Base-by-base conservation (phyloP, 2,888 invertebrate genomes). In the Hemicrepidius hirtus region DNA sequence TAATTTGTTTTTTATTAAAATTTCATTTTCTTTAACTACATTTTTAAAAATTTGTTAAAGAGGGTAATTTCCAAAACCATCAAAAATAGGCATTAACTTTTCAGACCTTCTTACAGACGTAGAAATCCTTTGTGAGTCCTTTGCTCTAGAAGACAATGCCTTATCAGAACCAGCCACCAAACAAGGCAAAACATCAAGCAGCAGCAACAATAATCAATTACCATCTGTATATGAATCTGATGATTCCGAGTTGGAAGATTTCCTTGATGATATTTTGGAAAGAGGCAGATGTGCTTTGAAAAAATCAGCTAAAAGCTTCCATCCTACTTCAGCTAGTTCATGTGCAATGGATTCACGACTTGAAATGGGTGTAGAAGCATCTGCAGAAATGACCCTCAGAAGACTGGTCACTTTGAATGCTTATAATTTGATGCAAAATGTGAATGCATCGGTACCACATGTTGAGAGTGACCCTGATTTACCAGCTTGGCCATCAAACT, bases 191-290 rank as follows among this genome's bases (percentile, higher is more conserved):
- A 81, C 76, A 9, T 69, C 78, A 18, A 73, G 60, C 41, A 75
- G 57, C 67, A 68, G 50, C 1, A 87, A 86, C 4, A 87, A 87
- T 68, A 87, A 87, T 44, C 87, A 86, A 75, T 83, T 94, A 53
- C 92, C 93, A 0, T 93, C 93, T 16, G 89, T 94, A 12, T 91
- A 92, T 37, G 95, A 95, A 82, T 94, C 94, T 0, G 95, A 95
- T 75, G 95, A 95, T 81, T 94, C 94, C 0, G 95, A 95, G 79
- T 88, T 93, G 0, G 95, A 95, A 81, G 95, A 94, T 78, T 91
- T 94, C 73, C 86, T 94, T 0, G 94, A 93, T 76, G 92, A 92
- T 78, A 90, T 92, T 75, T 85, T 91, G 9, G 92, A 92, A 81
- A 87, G 90, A 50, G 89, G 89, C 3, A 88, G 88, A 76, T 90